phyloP scores from a whole-genome alignment of 2,888 invertebrate species.

The Stictocephala bisonia region DNA sequence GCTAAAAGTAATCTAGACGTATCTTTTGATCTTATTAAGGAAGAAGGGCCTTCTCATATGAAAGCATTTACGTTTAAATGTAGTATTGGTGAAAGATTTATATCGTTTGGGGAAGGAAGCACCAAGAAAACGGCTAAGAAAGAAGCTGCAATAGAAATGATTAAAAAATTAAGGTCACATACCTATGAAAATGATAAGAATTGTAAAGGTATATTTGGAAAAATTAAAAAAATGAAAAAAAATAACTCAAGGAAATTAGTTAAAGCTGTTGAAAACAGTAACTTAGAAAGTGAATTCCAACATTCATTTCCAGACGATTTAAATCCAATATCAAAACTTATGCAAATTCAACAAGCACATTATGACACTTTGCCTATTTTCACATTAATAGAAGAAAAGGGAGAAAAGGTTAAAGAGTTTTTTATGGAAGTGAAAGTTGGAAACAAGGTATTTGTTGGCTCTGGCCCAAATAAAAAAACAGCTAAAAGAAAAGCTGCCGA shows the following conservation, averaged over 20 bases:
- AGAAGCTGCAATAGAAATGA: slow-evolving; percentile 13
- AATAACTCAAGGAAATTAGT: slow-evolving; percentile 14
- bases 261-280: neutral
- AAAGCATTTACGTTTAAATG: slow-evolving; percentile 7
- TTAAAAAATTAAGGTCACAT: neutral
- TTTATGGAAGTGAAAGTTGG: neutral
- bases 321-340: slow-evolving; percentile 29
- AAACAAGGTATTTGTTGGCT: neutral
- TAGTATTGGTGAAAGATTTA: neutral
- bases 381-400: neutral
- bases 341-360: slow-evolving; percentile 23
- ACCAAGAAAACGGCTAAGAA: slow-evolving; percentile 3
- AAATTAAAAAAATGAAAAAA: slow-evolving; percentile 6
- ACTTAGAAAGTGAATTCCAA: neutral
- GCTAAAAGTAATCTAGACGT: neutral
- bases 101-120: slow-evolving; percentile 18
- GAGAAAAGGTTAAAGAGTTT: neutral
- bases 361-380: neutral
- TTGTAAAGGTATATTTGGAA: neutral
- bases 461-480: slow-evolving; percentile 13
- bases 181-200: neutral
- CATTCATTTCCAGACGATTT: no score
- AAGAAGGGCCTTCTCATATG: slow-evolving; percentile 28
- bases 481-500: slow-evolving; percentile 19
- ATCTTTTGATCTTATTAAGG: neutral